Conservation (phyloP, 2,113 vertebrate species). For the Propithecus coquereli region DNA sequence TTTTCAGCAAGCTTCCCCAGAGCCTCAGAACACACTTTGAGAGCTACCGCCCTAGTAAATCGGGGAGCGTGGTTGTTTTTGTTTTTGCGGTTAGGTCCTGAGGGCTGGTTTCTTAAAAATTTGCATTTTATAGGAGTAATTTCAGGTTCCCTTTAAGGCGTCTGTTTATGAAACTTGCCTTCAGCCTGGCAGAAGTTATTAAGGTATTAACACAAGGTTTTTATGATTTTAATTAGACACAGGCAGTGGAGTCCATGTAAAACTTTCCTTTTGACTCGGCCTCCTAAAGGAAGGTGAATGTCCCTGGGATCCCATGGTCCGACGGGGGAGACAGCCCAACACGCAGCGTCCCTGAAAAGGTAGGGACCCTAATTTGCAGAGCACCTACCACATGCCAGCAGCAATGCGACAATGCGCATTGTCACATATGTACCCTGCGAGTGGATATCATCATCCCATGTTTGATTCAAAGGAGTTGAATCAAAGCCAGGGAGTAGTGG, state of each 20-base stretch:
- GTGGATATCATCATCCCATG: not conserved
- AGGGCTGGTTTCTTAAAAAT: conserved; percentile 53
- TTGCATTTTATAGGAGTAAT: conserved; percentile 72
- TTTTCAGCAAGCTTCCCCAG: not conserved
- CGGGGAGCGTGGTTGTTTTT: not conserved
- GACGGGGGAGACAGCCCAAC: too few species aligned
- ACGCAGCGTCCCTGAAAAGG: not conserved
- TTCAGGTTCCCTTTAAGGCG: conserved; percentile 73
- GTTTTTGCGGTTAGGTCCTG: not conserved
- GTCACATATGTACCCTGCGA: not conserved
- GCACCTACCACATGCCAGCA: not conserved
- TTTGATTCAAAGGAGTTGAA: not conserved
- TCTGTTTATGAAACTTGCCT: conserved; percentile 73
- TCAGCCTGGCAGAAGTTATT: conserved; percentile 70
- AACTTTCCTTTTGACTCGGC: conserved; percentile 75
- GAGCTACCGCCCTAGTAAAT: not conserved
- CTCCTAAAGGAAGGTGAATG: conserved; percentile 41
- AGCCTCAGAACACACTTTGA: not conserved
- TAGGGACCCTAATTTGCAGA: not conserved
- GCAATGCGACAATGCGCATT: not conserved
- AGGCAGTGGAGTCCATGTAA: conserved; percentile 74
- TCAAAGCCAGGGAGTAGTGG: not conserved
- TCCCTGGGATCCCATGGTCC: too few species aligned
- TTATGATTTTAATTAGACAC: conserved; percentile 83
- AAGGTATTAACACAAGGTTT: conserved; percentile 69